Percentiles rank a stretch among this genome's conserved stretches.
phyloP scores from a whole-genome alignment of 2,888 invertebrate genomes.

The Hanleya hanleyi region DNA sequence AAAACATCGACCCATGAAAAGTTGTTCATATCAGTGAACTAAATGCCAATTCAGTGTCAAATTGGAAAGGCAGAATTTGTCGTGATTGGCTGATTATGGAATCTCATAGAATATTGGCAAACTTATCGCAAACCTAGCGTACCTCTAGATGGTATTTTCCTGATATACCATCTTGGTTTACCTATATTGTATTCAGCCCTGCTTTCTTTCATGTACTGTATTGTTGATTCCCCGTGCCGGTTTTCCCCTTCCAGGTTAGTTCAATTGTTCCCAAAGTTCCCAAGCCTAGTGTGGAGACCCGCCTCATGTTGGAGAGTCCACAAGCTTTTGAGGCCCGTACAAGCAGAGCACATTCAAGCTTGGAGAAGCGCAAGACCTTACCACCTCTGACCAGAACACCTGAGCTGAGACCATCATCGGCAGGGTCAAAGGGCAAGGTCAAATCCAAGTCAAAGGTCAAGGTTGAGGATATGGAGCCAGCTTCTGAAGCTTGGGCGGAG shows the following conservation, averaged over 20 bases:
- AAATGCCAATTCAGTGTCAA: no score
- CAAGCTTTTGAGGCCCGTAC: constrained; percentile 33
- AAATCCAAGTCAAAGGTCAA: not conserved
- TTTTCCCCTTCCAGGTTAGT: constrained; percentile 47
- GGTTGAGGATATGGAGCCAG: constrained; percentile 15
- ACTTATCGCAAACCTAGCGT: no score
- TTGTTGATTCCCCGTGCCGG: no score
- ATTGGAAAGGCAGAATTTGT: no score
- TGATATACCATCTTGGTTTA: no score
- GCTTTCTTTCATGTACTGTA: no score
- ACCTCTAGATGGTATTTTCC: no score
- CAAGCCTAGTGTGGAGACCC: constrained; percentile 60
- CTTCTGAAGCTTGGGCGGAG: constrained; percentile 27
- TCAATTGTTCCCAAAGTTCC: constrained; percentile 66
- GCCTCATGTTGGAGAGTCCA: constrained; percentile 59
- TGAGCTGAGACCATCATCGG: not conserved
- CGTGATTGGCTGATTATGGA: no score
- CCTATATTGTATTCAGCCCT: no score
- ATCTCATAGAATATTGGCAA: no score
- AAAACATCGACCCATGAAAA: no score
- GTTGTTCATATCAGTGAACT: no score
- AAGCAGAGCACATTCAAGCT: constrained; percentile 23
- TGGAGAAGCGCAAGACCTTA: constrained; percentile 37
- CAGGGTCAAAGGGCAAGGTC: not conserved
- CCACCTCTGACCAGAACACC: constrained; percentile 39